Percentiles rank a stretch among this genome's conserved stretches.
Conservation (phyloP, 2,888 invertebrate genomes). For the Loripinus fragilis region DNA sequence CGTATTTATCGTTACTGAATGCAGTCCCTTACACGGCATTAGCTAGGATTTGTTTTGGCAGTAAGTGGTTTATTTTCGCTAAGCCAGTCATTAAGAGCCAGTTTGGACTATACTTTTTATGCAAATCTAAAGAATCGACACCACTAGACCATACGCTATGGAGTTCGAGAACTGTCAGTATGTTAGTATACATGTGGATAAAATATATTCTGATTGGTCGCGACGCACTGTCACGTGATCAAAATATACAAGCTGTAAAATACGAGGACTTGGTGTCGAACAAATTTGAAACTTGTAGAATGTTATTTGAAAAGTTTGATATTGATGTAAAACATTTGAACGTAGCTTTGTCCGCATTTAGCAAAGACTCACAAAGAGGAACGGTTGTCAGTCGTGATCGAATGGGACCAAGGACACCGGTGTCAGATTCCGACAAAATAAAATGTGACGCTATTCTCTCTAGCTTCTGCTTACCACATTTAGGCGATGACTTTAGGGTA, state of each 20-base stretch:
- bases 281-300: neutral
- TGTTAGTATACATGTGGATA: neutral
- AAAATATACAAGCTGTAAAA: neutral
- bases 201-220: neutral
- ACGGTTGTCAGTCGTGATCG: neutral
- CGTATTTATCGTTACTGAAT: neutral
- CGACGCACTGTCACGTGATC: slow-evolving; percentile 3
- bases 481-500: neutral
- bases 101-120: neutral
- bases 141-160: no score
- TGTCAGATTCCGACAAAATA: neutral
- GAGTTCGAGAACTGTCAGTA: neutral
- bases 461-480: neutral
- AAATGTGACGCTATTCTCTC: neutral
- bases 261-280: neutral
- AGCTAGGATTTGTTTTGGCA: neutral
- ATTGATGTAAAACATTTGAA: neutral
- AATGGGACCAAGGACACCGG: neutral
- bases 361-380: neutral
- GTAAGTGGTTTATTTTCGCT: neutral
- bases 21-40: neutral
- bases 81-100: neutral
- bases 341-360: neutral
- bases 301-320: neutral
- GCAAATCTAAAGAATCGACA: neutral